Base-by-base conservation (phyloP, 1,140 invertebrate species). In the Pogonomyrmex californicus region DNA sequence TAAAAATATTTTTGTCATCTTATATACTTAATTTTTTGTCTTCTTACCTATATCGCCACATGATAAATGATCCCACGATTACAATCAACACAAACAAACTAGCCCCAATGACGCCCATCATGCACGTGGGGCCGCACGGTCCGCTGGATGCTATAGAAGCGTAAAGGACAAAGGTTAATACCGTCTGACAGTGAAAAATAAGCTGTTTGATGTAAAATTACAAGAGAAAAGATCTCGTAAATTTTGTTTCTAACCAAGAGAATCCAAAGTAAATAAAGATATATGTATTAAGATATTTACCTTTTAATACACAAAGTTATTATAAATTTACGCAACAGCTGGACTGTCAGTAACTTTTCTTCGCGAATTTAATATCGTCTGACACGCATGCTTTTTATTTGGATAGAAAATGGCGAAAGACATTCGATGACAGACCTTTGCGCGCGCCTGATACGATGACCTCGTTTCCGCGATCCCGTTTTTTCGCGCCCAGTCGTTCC, bases 11-110 rank as follows among this genome's bases (percentile, higher is more conserved):
- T 47, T 38, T n/a, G 1, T 47, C 30, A 71, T 70, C 9, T 2
- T 23, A 54, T 83, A 30, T 38, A 56, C 58, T 4, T 56, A 12
- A 78, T 12, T 56, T 56, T 56, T 33, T 47, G 2, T 30, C 2
- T 17, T 38, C 77, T 86, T 79, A 95, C 92, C 94, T 94, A 76
- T 94, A 95, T 78, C 91, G 93, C 92, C 94, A 95, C n/a, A 91
- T 89, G 36, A 93, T 77, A 63, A 93, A 92, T 0, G 91, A 92
- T 63, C 93, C 90, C 38, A 93, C 79, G 77, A 94, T 92, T 30
- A 92, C 91, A 14, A 93, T 81, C 2, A 95, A 23, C 33, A 95
- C 91, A 51, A 95, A 93, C 12, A 94, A 87, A 73, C 93, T 93
- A 4, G 91, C 93, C 1, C 90, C 90, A 17, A 94, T 87, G 5